phyloP scores from a whole-genome alignment of 2,113 vertebrate species.

The Bos indicus region DNA sequence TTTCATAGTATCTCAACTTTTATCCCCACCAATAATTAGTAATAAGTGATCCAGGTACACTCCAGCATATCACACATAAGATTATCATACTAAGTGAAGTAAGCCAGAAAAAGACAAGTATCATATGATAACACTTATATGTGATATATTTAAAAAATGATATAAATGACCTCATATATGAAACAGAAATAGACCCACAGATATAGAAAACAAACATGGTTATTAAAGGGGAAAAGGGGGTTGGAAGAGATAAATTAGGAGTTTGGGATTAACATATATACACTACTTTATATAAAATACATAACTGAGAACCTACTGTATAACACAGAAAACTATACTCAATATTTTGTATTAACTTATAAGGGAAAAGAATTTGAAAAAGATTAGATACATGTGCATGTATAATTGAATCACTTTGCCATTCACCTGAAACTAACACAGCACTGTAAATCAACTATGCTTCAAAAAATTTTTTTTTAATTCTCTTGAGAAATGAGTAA shows the following conservation, averaged over 20 bases:
- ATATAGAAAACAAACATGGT: not conserved
- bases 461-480: not conserved
- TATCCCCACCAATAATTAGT: not conserved
- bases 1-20: not conserved
- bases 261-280: not conserved
- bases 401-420: not conserved
- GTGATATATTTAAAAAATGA: not conserved
- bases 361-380: not conserved
- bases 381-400: not conserved
- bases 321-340: not conserved
- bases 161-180: not conserved
- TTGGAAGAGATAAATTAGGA: not conserved
- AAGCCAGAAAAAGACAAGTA: not conserved
- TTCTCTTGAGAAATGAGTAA: not conserved
- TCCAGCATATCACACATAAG: not conserved
- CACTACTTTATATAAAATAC: not conserved
- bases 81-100: not conserved
- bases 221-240: not conserved
- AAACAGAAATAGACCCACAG: not conserved
- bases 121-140: not conserved
- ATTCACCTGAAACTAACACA: not conserved
- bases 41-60: not conserved
- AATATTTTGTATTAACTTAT: not conserved
- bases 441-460: not conserved
- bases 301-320: not conserved